phyloP scores from a whole-genome alignment of 2,797 vertebrate species.

The Diplodus sargus region DNA sequence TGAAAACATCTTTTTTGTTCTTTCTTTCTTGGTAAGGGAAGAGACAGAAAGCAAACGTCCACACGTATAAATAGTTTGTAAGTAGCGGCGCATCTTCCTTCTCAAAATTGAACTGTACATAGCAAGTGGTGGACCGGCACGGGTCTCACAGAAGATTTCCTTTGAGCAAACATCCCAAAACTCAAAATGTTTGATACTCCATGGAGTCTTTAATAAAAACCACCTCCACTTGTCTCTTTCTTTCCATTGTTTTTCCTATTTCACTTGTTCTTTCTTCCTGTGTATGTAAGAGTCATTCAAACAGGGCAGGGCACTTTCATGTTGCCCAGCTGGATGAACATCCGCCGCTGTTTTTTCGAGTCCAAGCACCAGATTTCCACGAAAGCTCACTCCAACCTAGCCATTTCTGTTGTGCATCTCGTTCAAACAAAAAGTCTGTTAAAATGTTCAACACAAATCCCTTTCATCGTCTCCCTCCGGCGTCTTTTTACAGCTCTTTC shows the following conservation, averaged over 20 bases:
- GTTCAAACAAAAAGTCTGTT: conserved; percentile 74
- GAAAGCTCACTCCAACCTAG: conserved; percentile 48
- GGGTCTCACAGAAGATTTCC: conserved; percentile 42
- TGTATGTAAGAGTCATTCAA: conserved; percentile 60
- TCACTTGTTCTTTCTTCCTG: conserved; percentile 46
- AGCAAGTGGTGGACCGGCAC: conserved; percentile 51
- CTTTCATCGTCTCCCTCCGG: conserved; percentile 85
- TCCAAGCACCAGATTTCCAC: conserved; percentile 55
- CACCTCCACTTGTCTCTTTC: conserved; percentile 32
- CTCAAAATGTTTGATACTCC: conserved; percentile 57
- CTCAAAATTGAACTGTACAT: conserved; percentile 73
- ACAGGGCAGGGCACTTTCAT: conserved; percentile 46
- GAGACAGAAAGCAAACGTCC: conserved; percentile 74
- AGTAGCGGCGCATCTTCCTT: conserved; percentile 71
- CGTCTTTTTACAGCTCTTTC: conserved; percentile 70
- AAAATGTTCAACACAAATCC: conserved; percentile 82
- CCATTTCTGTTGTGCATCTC: conserved; percentile 74
- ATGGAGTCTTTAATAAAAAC: conserved; percentile 49
- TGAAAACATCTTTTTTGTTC: conserved; percentile 55
- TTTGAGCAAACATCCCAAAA: conserved; percentile 54
- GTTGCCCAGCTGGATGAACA: conserved; percentile 50
- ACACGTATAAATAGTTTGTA: conserved; percentile 86
- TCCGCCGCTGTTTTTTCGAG: conserved; percentile 42
- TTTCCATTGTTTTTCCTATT: conserved; percentile 40
- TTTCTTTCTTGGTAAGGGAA: conserved; percentile 63